Evolutionary conservation across 2,113 vertebrate genomes (phyloP).

Genomic region (Apodemus sylvaticus): DNA sequence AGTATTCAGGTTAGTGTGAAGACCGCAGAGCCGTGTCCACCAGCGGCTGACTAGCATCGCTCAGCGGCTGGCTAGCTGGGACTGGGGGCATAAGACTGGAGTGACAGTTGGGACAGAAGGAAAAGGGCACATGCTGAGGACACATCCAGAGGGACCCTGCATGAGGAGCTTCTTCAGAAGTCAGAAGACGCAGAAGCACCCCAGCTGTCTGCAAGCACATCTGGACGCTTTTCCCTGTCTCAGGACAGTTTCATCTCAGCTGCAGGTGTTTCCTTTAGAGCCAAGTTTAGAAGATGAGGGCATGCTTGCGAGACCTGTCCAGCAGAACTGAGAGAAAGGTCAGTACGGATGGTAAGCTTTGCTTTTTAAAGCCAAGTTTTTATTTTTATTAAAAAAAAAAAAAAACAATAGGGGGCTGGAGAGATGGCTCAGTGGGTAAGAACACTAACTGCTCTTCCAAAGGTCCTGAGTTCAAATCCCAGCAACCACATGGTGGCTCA

Average conservation of each 20-base stretch:
- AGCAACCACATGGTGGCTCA: no score
- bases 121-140: not conserved
- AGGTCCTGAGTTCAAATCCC: no score
- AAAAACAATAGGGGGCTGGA: no score
- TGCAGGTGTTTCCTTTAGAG: conserved; percentile 72
- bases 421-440: no score
- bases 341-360: not conserved
- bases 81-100: not conserved
- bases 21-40: not conserved
- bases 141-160: no score
- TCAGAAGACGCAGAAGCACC: not conserved
- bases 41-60: not conserved
- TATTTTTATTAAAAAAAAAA: no score
- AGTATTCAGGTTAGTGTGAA: not conserved
- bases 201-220: not conserved
- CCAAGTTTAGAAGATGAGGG: conserved; percentile 61
- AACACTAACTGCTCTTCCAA: no score
- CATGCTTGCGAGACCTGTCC: not conserved
- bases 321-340: conserved; percentile 24
- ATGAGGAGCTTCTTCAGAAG: not conserved
- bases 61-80: not conserved
- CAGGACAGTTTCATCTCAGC: not conserved
- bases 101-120: not conserved
- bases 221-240: not conserved
- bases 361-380: no score